phyloP scores from a whole-genome alignment of 2,888 invertebrate species.

The Drosophila bunnanda region DNA sequence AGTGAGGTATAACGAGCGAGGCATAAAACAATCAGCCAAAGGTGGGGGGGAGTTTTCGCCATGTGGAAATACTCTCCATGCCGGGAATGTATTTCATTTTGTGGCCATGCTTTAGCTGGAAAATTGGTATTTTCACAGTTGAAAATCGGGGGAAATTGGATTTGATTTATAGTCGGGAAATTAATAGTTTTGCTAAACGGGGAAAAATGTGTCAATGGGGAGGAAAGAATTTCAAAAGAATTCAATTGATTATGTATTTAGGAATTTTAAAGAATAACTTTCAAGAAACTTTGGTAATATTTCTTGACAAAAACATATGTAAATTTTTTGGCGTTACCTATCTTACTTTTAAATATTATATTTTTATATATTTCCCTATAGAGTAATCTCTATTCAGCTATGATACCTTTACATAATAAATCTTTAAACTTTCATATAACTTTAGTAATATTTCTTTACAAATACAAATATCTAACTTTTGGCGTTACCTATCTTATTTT shows the following conservation, averaged over 20 bases:
- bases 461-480: neutral
- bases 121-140: slow-evolving; percentile 15
- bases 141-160: neutral
- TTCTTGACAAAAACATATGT: neutral
- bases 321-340: neutral
- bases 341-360: too few species aligned
- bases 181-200: neutral
- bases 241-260: neutral
- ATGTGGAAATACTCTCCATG: slow-evolving; percentile 47
- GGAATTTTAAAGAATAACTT: neutral
- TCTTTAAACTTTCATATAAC: too few species aligned
- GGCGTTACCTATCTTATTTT: too few species aligned
- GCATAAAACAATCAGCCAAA: slow-evolving; percentile 29
- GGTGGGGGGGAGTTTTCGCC: slow-evolving; percentile 29
- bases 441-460: too few species aligned
- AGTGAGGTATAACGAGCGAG: neutral
- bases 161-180: neutral
- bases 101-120: neutral
- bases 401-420: neutral
- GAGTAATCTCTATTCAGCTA: neutral
- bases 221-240: neutral
- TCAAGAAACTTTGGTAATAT: rapidly evolving
- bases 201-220: neutral
- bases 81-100: neutral
- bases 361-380: neutral